Evolutionary conservation across 1,140 invertebrate species (phyloP), one percentile per base, ranked within the genome.

Genomic region (Lethocerus indicus): DNA sequence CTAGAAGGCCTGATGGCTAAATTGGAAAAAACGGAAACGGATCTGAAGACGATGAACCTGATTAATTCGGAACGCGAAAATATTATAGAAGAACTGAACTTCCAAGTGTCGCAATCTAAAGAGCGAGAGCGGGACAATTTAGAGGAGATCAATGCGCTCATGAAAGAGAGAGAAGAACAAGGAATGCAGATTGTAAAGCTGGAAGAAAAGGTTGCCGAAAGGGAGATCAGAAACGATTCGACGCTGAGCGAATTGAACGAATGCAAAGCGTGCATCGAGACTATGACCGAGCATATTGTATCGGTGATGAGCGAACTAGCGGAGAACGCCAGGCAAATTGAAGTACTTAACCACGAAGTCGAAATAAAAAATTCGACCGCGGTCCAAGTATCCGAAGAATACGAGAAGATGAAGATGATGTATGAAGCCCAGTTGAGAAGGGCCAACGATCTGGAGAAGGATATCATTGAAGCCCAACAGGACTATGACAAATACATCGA

Each of bases 401-500:
- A 55, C 47, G 47, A 46, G 29, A 44, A 49, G 16, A 36, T 52
- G 40, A 55, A 54, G 26, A 39, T 49, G 14, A n/a, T 46, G n/a
- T 53, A 51, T 21, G 35, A 51, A 24, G 32, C 2, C 1, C 25
- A 44, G 21, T 5, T 20, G n/a, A 46, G 29, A 24, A 47, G 35
- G 13, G 43, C 24, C 18, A 37, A 48, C 24, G 47, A 52, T 26
- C 18, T 52, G 18, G 50, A 55, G 37, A 52, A 52, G 26, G 50
- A 55, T 21, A n/a, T 50, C 9, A 37, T 26, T 32, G 32, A 46
- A 13, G 40, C 27, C 13, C 46, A 53, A 29, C n/a, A n/a, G 5
- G 35, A 46, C 14, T 40, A 55, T 44, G 35, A 52, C 28, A 55
- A 52, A 39, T 55, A 55, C 39, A 28, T 52, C 18, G 54, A 50